phyloP scores from a whole-genome alignment of 1,140 invertebrate species.

The Megalonaias nervosa region DNA sequence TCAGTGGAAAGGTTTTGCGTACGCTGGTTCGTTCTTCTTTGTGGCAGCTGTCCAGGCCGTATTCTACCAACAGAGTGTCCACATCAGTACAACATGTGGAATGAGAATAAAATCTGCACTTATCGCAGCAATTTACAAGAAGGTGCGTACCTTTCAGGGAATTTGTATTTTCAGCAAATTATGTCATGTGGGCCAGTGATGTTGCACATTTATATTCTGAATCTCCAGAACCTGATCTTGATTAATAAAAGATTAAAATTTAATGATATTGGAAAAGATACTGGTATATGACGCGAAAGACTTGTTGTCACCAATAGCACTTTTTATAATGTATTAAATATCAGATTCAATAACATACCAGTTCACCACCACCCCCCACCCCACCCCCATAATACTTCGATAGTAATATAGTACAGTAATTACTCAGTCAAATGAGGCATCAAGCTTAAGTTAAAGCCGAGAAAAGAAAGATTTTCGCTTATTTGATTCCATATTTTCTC shows the following conservation, averaged over 20 bases:
- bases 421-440: too few relatives aligned
- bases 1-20: conserved; percentile 70
- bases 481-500: background rate
- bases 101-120: conserved; percentile 92
- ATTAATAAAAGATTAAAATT: background rate
- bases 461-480: too few relatives aligned
- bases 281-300: background rate
- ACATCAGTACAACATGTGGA: conserved; percentile 80
- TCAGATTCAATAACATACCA: too few relatives aligned
- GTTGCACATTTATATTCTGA: background rate
- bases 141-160: conserved; percentile 72
- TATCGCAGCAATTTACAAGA: conserved; percentile 94
- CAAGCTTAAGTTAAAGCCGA: too few relatives aligned
- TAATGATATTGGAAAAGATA: background rate
- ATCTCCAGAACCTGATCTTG: background rate
- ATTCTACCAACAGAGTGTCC: conserved; percentile 66
- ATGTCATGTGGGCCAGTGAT: background rate
- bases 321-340: background rate
- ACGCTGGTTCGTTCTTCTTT: conserved; percentile 64
- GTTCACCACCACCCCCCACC: too few relatives aligned
- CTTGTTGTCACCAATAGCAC: conserved; percentile 60
- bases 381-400: too few relatives aligned
- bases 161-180: background rate
- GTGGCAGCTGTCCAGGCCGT: conserved; percentile 54
- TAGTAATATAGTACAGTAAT: too few relatives aligned